Conservation (phyloP, 64 coral and sea anemone genomes). For the Catalaphyllia jardinei region DNA sequence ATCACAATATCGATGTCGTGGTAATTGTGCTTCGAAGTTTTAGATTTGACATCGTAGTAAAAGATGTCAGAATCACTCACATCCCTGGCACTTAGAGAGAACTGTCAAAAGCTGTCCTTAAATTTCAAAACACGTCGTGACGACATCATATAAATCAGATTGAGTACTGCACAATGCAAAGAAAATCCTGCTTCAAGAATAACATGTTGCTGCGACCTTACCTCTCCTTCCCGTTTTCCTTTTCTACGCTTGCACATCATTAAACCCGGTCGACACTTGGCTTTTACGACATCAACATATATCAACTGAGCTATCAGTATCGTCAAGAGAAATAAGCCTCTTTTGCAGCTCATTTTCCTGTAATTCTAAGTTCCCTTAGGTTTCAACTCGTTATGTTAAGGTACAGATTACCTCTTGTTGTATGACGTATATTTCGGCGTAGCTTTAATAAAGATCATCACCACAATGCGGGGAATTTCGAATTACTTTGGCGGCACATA, state of each 20-base stretch:
- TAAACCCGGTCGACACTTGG: conserved; percentile 11
- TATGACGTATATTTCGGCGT: neutral
- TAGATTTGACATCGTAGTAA: no score
- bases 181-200: no score
- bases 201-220: neutral
- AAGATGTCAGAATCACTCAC: no score
- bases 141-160: no score
- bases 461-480: neutral
- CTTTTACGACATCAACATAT: neutral
- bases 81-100: no score
- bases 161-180: no score
- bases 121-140: no score
- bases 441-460: conserved; percentile 4
- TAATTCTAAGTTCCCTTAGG: neutral
- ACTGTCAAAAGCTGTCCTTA: no score
- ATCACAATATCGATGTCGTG: no score
- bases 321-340: neutral
- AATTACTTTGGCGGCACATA: conserved; percentile 22
- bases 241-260: conserved; percentile 37
- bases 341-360: conserved; percentile 3
- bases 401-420: neutral
- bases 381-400: neutral
- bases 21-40: no score
- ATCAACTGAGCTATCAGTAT: neutral
- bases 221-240: neutral